These are phyloP conservation scores for Ptychodera flava DNA, from an alignment of 35 echinoderm and acorn worm genomes.

Conservation along the genomic window DNA sequence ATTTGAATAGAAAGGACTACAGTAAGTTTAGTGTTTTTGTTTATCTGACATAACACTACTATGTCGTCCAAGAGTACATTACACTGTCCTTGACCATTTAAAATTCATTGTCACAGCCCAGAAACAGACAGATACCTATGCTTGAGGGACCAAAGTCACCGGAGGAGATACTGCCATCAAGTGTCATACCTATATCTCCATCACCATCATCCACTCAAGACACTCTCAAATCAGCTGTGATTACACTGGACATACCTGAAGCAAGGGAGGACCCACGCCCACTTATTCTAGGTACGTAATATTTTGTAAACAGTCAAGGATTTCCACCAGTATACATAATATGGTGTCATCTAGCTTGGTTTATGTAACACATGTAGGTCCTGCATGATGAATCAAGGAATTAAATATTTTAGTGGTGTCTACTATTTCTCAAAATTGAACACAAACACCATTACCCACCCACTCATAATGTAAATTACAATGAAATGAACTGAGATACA, in stretches of 20 bases:
- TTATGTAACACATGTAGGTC: too few species aligned
- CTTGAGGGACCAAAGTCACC: background rate
- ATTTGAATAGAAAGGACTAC: too few species aligned
- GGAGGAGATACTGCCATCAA: background rate
- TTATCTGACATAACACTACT: constrained; percentile 2
- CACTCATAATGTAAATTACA: too few species aligned
- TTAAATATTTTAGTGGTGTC: too few species aligned
- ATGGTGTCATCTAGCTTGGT: too few species aligned
- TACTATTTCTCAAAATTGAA: too few species aligned
- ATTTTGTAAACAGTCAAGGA: too few species aligned
- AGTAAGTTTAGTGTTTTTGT: background rate
- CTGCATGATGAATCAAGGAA: too few species aligned
- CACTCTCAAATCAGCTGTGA: background rate
- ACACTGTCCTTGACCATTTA: background rate
- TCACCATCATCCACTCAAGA: background rate
- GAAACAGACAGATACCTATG: background rate
- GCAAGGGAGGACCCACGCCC: background rate
- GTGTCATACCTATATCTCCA: background rate
- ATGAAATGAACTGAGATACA: too few species aligned
- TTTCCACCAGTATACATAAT: too few species aligned
- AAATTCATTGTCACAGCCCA: too few species aligned
- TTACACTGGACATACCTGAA: background rate
- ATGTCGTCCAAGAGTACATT: background rate
- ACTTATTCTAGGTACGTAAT: background rate
- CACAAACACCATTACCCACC: too few species aligned